Evolutionary conservation across 2,888 invertebrate species (phyloP), one percentile per base, ranked within the genome.

Genomic region (Lydus trimaculatus): DNA sequence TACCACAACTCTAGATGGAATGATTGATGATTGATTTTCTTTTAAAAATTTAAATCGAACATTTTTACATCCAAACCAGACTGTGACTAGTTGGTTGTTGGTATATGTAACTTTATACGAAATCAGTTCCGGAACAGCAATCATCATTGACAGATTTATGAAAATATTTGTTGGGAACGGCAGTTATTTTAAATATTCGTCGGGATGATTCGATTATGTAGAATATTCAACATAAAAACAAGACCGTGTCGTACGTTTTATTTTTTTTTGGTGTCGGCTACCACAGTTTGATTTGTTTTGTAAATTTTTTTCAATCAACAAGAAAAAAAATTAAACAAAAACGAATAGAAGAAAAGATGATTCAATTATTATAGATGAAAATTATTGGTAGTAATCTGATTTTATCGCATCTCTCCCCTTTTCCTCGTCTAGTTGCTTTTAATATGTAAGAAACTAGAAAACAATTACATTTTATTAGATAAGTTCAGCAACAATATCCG

Each of bases 141-240:
- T 85, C 84, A 84, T 83, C 83, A 82, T 81, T 85, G 85, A 84
- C 85, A 85, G 85, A 85, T 85, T 85, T 85, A 85, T 85, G 85
- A 85, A 85, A 85, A 85, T 85, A 85, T 85, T 85, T 85, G 85
- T 84, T 82, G 79, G 83, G 76, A 83, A 82, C 83, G 84, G 83
- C 83, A 82, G 84, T 84, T 84, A 84, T 84, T 85, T 84, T 84
- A 85, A 85, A 85, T 84, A 85, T 85, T 84, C 84, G 80, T 76
- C 80, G 82, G 78, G 78, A 82, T 84, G 84, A 85, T 85, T 84
- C 82, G 85, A 85, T 85, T 85, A 85, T 85, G 85, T 84, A 85
- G 83, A 56, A 85, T 84, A 76, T 76, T 74, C 77, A 56, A 75
- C 79, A 79, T 80, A 80, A 79, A 82, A 81, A 81, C 79, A 79